Percentiles rank a stretch among this genome's conserved stretches.
phyloP scores from a whole-genome alignment of 1,140 invertebrate species.

The Pseudomyrmex cubaensis region DNA sequence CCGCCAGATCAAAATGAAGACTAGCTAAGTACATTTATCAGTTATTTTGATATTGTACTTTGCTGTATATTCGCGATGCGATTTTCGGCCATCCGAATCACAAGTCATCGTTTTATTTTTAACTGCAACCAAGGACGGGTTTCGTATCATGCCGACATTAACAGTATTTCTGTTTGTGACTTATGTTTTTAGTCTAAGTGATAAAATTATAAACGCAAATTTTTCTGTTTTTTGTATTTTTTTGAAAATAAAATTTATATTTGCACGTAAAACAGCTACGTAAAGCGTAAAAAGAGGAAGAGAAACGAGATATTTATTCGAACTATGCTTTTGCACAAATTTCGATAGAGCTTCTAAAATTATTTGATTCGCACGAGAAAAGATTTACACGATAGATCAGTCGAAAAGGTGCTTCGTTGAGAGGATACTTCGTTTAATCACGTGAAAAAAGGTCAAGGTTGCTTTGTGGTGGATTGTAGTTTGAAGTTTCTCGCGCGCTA shows the following conservation, averaged over 20 bases:
- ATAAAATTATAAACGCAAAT: background rate
- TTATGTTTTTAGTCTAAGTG: background rate
- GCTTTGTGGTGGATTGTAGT: background rate
- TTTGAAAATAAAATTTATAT: background rate
- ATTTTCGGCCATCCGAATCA: constrained; percentile 17
- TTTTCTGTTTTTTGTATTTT: background rate
- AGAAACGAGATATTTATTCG: too few species aligned
- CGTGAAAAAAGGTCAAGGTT: constrained; percentile 21
- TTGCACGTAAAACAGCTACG: too few species aligned
- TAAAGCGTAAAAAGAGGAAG: too few species aligned
- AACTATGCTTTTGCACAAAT: too few species aligned
- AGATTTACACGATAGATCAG: too few species aligned
- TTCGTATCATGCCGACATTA: background rate
- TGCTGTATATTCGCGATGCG: constrained; percentile 29
- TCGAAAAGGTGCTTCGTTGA: too few species aligned
- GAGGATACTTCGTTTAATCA: too few species aligned
- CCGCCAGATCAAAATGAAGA: background rate
- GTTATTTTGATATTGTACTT: constrained; percentile 10
- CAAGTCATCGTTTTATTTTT: constrained; percentile 63
- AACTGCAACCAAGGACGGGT: constrained; percentile 8
- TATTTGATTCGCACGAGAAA: too few species aligned
- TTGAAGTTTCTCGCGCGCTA: background rate
- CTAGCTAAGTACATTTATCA: background rate
- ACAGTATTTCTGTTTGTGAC: background rate
- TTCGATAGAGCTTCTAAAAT: too few species aligned